Base-by-base conservation (phyloP, 2,113 vertebrate genomes). In the Pygoscelis adeliae region DNA sequence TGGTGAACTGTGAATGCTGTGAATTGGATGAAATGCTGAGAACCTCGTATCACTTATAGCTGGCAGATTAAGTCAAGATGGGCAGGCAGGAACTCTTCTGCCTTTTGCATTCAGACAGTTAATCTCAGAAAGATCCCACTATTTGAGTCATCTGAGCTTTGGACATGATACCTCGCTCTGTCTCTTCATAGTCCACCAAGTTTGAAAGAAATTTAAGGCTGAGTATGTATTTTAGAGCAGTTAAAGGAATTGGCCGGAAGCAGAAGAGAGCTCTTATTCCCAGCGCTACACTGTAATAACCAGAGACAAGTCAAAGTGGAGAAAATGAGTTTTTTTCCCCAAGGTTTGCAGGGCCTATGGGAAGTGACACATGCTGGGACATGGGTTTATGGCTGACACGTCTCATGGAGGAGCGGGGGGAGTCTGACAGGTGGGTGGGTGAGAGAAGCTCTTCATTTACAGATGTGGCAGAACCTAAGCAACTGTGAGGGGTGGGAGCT, bases 241-340 rank as follows among this genome's bases (percentile, higher is more conserved):
- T 76, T 69, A 67, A 82, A 82, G 65, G 18, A 65, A 78, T 30
- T 74, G 58, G 3, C 38, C 32, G 66, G 72, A 73, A 90, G 53
- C 15, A 63, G 52, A 85, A 67, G 32, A 79, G 40, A 44, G 21
- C 36, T 81, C n/a, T 89, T 87, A 61, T 90, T 88, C 59, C 27
- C 77, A 46, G 36, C 4, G 4, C 50, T 90, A 30, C 13, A 15
- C 34, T 53, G 42, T 42, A 80, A 80, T 53, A 96, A 86, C 13
- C 21, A 73, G 40, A 88, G 15, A 70, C 21, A 73, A 58, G 16
- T 73, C 22, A n/a, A 86, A 92, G 50, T 18, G 13, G 61, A 91
- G 67, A 91, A 83, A 81, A 86, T 0, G 1, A 56, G 0, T 1
- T 62, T 66, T 42, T 34, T 2, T 1, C 29, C 36, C 22, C 11